These are phyloP conservation scores for Illadopsis cleaveri DNA, from an alignment of 2,113 vertebrate species.

Conservation along the genomic window DNA sequence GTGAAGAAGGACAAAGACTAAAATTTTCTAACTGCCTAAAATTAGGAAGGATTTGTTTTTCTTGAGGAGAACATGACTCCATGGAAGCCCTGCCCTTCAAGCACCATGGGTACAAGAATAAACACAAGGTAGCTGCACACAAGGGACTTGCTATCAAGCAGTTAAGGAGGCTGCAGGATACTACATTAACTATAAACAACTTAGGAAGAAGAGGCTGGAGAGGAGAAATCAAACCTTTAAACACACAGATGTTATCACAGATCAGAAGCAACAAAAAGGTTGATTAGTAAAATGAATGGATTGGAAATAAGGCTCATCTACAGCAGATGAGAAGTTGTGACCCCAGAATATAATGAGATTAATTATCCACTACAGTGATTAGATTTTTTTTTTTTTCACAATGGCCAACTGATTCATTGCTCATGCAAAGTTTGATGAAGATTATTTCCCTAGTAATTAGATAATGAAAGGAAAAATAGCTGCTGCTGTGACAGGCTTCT, in stretches of 20 bases:
- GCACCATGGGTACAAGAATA: not conserved
- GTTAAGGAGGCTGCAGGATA: not conserved
- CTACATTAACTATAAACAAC: not conserved
- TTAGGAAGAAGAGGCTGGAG: not conserved
- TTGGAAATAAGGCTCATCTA: not conserved
- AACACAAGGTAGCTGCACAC: not conserved
- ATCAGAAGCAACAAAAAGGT: not conserved
- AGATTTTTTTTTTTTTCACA: not conserved
- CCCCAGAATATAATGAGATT: not conserved
- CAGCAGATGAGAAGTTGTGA: not conserved
- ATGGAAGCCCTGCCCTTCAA: not conserved
- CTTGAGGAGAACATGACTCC: not conserved
- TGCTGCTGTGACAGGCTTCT: conserved; percentile 12
- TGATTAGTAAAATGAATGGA: not conserved
- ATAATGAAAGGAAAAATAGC: not conserved
- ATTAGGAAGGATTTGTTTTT: not conserved
- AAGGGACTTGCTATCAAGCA: not conserved
- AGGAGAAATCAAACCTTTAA: not conserved
- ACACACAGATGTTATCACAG: not conserved
- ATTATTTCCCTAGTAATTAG: not conserved
- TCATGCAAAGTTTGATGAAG: not conserved
- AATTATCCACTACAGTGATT: not conserved
- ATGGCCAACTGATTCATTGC: not conserved
- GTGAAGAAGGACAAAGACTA: not conserved
- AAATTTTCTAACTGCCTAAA: not conserved